Percentiles rank a stretch among this genome's conserved stretches.
phyloP scores from a whole-genome alignment of 1,140 invertebrate genomes.

The Cecropterus lyciades region DNA sequence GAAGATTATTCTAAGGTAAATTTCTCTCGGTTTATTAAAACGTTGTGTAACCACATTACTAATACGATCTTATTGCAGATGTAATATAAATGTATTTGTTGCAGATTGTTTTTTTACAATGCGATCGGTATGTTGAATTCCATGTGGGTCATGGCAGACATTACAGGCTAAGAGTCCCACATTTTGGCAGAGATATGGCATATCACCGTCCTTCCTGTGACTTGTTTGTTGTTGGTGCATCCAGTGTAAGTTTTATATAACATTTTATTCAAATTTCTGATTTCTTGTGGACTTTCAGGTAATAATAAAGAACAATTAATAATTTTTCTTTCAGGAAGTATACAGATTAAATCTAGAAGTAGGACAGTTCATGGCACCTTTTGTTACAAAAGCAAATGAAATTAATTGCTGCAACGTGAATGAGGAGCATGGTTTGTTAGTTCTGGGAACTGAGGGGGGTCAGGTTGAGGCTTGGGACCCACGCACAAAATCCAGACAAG shows the following conservation, averaged over 20 bases:
- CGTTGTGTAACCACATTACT: too few species aligned
- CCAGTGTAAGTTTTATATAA: conserved; percentile 84
- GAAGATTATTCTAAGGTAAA: conserved; percentile 93
- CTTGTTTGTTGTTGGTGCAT: conserved; percentile 95
- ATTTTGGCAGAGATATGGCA: conserved; percentile 97
- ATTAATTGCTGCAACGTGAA: conserved; percentile 96
- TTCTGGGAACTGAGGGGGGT: conserved; percentile 96
- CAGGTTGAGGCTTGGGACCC: conserved; percentile 98
- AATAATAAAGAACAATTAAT: too few species aligned
- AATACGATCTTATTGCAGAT: too few species aligned
- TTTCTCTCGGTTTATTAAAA: too few species aligned
- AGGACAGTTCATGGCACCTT: conserved; percentile 96
- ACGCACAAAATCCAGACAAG: conserved; percentile 89
- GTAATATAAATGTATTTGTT: too few species aligned
- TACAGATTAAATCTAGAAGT: conserved; percentile 98
- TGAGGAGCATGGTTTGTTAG: conserved; percentile 93
- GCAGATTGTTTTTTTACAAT: conserved; percentile 92
- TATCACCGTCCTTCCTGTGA: conserved; percentile 97
- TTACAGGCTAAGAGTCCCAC: conserved; percentile 95
- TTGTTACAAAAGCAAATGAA: conserved; percentile 89
- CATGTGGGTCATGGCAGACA: conserved; percentile 97
- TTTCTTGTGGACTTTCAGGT: too few species aligned
- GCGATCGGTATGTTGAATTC: conserved; percentile 96
- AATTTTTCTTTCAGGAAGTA: conserved; percentile 93
- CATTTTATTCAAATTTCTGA: conserved; percentile 2